These are phyloP conservation scores for Scalopus aquaticus DNA, from an alignment of 2,113 vertebrate species.

Conservation along the genomic window DNA sequence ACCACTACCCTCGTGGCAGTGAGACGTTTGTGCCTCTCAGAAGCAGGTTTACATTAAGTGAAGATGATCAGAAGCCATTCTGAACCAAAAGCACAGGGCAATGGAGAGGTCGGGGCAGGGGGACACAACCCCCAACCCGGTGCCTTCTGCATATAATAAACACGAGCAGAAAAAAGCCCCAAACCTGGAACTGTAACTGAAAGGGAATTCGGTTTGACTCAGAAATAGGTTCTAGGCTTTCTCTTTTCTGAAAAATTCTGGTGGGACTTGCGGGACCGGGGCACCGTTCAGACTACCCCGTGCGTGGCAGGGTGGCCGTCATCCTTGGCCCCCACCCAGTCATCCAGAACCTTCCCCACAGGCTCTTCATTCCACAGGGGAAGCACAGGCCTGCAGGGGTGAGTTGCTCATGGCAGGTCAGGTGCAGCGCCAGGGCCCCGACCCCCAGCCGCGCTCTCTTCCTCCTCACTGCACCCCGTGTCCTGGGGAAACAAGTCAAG, in stretches of 20 bases:
- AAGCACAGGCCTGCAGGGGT: neutral
- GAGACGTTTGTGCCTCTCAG: neutral
- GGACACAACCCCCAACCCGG: neutral
- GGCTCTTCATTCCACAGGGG: neutral
- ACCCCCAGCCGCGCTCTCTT: neutral
- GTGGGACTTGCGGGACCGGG: neutral
- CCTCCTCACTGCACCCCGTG: neutral
- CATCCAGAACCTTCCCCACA: neutral
- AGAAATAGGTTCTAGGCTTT: neutral
- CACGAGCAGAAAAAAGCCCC: neutral
- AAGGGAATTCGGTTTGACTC: slow-evolving; percentile 34
- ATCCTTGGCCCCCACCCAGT: neutral
- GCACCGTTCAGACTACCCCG: neutral
- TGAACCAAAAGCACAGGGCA: neutral
- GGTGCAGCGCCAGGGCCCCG: neutral
- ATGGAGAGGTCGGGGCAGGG: neutral
- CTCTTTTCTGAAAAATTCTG: neutral
- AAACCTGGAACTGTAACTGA: neutral
- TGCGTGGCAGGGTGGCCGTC: neutral
- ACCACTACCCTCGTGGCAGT: neutral
- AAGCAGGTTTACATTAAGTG: neutral
- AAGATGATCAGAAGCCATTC: neutral
- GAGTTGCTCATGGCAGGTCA: neutral
- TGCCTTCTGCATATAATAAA: neutral
- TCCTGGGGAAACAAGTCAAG: neutral